Evolutionary conservation across 92 coral and sea anemone species (phyloP), one percentile per base, ranked within the genome.

Genomic region (Anthopleura xanthogrammica): DNA sequence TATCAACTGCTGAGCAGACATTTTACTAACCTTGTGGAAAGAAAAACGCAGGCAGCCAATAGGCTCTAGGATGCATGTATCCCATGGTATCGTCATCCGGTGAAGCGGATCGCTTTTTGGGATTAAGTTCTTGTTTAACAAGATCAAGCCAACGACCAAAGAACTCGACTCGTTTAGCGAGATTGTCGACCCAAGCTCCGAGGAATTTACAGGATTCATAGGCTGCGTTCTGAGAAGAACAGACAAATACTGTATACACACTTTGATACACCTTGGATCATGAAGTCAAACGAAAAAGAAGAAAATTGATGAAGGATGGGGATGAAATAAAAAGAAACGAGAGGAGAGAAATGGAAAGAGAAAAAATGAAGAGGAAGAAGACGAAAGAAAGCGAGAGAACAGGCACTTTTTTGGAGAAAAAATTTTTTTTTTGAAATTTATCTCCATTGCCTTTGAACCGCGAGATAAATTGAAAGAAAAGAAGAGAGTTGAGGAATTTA

Each of bases 31-130:
- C 99, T 92, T 94, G 98, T 12, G 99, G 99, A 65, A 88, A 93
- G 86, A 97, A 94, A 84, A 97, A 97, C 2, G 99, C 98, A 2
- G 99, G 91, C 68, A 97, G 79, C 99, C 99, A 97, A 88, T 95
- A 97, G 12, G 99, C 96, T 55, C 91, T 86, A 4, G 99, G 99
- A 48, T 90, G 91, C 41, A 81, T 82, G 76, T 92, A 94, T 72
- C 90, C 52, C 8, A 77, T 12, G 42, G 29, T 81, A 57, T n/a
- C 60, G 46, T 84, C 80, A 5, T 58, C 74, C 41, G 75, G 76
- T n/a, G 88, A 78, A 2, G 23, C 71, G 36, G 82, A 55, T 43
- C 82, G 86, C 50, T 91, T 43, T 77, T 83, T 90, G 2, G 89
- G 81, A 41, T 75, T 88, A 75, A 76, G 56, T 39, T 48, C 73